These are phyloP conservation scores for Scomber scombrus DNA, from an alignment of 2,113 vertebrate genomes.

Conservation along the genomic window DNA sequence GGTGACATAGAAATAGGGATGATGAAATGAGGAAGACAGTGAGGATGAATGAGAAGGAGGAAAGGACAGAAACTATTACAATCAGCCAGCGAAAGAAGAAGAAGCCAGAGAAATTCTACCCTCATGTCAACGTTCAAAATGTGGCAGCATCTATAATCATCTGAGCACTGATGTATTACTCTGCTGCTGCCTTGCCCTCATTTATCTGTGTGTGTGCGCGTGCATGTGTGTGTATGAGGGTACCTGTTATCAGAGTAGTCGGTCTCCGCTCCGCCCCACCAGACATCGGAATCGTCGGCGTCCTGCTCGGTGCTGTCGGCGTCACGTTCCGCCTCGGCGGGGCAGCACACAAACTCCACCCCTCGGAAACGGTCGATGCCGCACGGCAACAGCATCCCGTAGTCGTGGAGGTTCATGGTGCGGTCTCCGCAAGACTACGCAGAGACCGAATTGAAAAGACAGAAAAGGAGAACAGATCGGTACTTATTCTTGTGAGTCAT, in stretches of 20 bases:
- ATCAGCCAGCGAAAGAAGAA: slow-evolving; percentile 10
- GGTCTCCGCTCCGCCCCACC: slow-evolving; percentile 96
- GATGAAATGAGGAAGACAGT: slow-evolving; percentile 6
- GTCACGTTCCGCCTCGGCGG: slow-evolving; percentile 88
- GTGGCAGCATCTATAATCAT: slow-evolving; percentile 4
- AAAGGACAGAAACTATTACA: slow-evolving; percentile 26
- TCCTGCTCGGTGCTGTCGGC: slow-evolving; percentile 90
- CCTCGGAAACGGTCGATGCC: slow-evolving; percentile 97
- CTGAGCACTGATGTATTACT: slow-evolving; percentile 21
- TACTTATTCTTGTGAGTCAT: not conserved
- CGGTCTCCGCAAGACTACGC: slow-evolving; percentile 94
- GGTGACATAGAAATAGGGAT: slow-evolving; percentile 6
- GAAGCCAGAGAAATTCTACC: slow-evolving; percentile 33
- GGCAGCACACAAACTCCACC: slow-evolving; percentile 98
- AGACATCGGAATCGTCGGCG: slow-evolving; percentile 96
- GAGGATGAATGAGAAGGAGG: slow-evolving; percentile 6
- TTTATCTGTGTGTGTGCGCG: slow-evolving; percentile 27
- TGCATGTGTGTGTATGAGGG: slow-evolving; percentile 7
- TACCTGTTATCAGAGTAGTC: slow-evolving; percentile 96
- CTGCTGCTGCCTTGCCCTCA: slow-evolving; percentile 16
- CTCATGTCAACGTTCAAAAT: slow-evolving; percentile 2
- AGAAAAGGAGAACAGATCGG: not conserved
- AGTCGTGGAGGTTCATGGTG: slow-evolving; percentile 96
- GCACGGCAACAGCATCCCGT: slow-evolving; percentile 97
- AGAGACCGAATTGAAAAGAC: not conserved